Evolutionary conservation across 2,888 invertebrate genomes (phyloP).

Genomic region (Crossocerus cetratus): DNA sequence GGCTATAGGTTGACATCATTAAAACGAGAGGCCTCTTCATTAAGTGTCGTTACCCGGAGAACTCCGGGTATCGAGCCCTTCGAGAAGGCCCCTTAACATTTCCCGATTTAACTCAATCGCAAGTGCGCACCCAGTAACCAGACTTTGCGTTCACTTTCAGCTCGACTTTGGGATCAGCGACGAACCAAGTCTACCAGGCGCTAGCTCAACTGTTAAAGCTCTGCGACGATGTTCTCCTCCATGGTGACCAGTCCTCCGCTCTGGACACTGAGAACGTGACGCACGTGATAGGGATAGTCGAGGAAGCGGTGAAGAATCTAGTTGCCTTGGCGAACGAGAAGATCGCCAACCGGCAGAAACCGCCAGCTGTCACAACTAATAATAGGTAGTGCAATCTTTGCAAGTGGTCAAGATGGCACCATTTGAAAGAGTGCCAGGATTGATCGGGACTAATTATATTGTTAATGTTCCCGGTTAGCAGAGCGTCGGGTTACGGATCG

Average conservation of each 20-base stretch:
- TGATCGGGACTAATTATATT: background rate
- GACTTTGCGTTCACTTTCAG: constrained; percentile 72
- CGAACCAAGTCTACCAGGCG: constrained; percentile 91
- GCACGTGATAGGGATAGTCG: constrained; percentile 84
- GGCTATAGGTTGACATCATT: background rate
- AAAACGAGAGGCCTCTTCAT: background rate
- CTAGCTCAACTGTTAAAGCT: constrained; percentile 91
- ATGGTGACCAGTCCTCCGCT: constrained; percentile 84
- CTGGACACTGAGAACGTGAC: constrained; percentile 82
- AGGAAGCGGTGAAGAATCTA: constrained; percentile 87
- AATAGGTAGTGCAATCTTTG: constrained; percentile 66
- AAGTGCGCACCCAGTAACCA: too few relatives aligned
- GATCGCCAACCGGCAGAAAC: constrained; percentile 82
- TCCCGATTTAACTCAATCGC: too few relatives aligned
- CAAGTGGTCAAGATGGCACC: too few relatives aligned
- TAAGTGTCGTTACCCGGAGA: background rate
- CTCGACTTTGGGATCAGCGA: constrained; percentile 86
- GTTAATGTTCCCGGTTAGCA: constrained; percentile 39
- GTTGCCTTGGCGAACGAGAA: constrained; percentile 90
- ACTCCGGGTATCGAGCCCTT: too few relatives aligned
- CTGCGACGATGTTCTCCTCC: constrained; percentile 92
- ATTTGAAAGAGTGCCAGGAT: too few relatives aligned
- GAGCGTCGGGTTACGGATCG: constrained; percentile 73
- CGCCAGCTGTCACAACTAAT: constrained; percentile 65
- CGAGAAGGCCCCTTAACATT: too few relatives aligned